Percentiles rank a stretch among this genome's conserved stretches.
phyloP scores from a whole-genome alignment of 2,888 invertebrate species.

The Watsonalla binaria region DNA sequence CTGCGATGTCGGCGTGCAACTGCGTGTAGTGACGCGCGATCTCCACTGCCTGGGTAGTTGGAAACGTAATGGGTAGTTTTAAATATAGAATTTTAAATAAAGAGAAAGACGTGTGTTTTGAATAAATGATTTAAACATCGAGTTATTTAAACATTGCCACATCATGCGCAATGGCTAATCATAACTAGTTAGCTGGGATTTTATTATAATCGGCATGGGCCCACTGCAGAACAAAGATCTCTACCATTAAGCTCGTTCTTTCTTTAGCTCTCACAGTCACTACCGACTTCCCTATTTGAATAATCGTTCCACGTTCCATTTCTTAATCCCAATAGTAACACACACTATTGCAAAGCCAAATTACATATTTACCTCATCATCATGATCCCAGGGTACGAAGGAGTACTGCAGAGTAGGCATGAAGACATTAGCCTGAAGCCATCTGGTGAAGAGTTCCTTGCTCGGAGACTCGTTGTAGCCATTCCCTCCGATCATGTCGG shows the following conservation, averaged over 20 bases:
- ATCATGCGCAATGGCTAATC: too few species aligned
- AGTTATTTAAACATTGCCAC: too few species aligned
- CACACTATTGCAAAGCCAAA: neutral
- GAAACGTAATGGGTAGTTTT: too few species aligned
- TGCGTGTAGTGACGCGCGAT: constrained; percentile 81
- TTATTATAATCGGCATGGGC: too few species aligned
- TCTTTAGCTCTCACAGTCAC: constrained; percentile 5
- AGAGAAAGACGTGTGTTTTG: too few species aligned
- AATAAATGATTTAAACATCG: too few species aligned
- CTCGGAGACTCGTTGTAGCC: constrained; percentile 77
- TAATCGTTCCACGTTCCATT: too few species aligned
- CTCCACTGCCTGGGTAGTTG: constrained; percentile 69
- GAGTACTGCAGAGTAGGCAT: constrained; percentile 91
- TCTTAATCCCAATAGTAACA: too few species aligned
- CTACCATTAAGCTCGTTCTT: too few species aligned
- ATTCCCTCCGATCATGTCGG: constrained; percentile 89
- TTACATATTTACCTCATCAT: constrained; percentile 61
- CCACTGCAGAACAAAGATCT: too few species aligned
- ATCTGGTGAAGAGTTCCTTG: constrained; percentile 84
- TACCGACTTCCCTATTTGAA: neutral
- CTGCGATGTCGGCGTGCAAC: constrained; percentile 81
- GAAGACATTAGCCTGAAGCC: constrained; percentile 88
- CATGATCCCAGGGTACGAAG: constrained; percentile 88
- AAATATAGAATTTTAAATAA: too few species aligned
- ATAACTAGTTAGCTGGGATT: too few species aligned